Evolutionary conservation across 1,140 invertebrate species (phyloP), one percentile per base, ranked within the genome.

Genomic region (Trissolcus basalis): DNA sequence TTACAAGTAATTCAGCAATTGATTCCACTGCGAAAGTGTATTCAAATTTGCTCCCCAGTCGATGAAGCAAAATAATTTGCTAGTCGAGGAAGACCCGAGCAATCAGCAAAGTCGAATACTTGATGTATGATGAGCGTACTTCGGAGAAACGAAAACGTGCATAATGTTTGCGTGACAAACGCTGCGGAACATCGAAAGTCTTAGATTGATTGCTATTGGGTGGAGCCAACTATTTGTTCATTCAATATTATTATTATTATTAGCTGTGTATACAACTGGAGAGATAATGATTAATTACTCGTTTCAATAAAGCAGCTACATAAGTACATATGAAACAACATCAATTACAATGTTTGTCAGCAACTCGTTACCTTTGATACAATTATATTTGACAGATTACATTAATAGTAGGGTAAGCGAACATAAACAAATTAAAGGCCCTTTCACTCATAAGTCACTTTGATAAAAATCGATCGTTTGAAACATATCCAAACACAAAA

Each of bases 251-350:
- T 74, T 65, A 73, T 16, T 15, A 56, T 3, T 6, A 27, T n/a
- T 27, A 27, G 19, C 45, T 16, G 49, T 53, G 50, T 61, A 53
- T 47, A 65, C 63, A 48, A 54, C 64, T 63, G 61, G 14, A 6
- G 13, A 74, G 58, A 33, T 74, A 61, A 67, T 43, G 58, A 74
- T 74, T 74, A 67, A 74, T 74, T 68, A 63, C 50, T 39, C 32
- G 44, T 61, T 63, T 56, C 63, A 58, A 67, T 74, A 51, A 61
- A 74, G 63, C 71, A 45, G 59, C 56, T 56, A 74, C 71, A 61
- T 73, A 74, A 67, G 67, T 74, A 74, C 70, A 73, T 61, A 61
- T 61, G 48, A 56, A 74, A 56, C 63, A 63, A 73, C 71, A 68
- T 67, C 61, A 67, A 61, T 73, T 73, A 67, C 56, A 55, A n/a